Evolutionary conservation across 2,888 invertebrate species (phyloP).

Genomic region (Pomacea canaliculata): DNA sequence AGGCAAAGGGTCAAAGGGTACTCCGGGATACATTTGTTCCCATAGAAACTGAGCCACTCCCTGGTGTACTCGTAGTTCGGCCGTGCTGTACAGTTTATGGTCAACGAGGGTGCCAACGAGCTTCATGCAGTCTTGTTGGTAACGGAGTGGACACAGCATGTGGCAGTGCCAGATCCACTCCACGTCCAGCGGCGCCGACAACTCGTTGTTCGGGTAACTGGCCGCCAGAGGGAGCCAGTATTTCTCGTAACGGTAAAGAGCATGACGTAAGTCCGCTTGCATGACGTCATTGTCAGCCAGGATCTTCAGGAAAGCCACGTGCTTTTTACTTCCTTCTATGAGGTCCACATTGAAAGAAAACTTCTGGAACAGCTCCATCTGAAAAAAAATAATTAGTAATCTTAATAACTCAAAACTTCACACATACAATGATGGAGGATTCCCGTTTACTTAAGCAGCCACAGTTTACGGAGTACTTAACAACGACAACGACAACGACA

Average conservation of each 20-base stretch:
- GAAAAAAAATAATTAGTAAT: no score
- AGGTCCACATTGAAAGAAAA: constrained; percentile 45
- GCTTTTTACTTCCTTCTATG: constrained; percentile 41
- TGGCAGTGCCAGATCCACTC: constrained; percentile 73
- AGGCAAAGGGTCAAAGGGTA: constrained; percentile 52
- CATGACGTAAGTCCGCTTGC: constrained; percentile 63
- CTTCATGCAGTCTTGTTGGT: constrained; percentile 34
- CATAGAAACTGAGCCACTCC: constrained; percentile 39
- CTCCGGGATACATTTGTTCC: constrained; percentile 58
- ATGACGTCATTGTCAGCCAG: constrained; percentile 49
- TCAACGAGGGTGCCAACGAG: constrained; percentile 9
- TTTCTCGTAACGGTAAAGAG: constrained; percentile 69
- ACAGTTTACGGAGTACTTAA: no score
- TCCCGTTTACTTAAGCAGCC: no score
- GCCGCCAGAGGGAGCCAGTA: constrained; percentile 70
- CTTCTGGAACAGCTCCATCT: no score
- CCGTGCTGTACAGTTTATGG: not conserved
- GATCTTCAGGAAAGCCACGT: constrained; percentile 51
- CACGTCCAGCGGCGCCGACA: constrained; percentile 69
- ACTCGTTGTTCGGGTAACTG: constrained; percentile 33
- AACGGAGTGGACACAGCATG: constrained; percentile 61
- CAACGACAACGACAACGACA: no score
- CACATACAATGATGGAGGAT: no score
- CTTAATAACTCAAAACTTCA: no score
- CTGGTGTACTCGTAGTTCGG: not conserved